Base-by-base conservation (phyloP, 2,113 vertebrate species). In the Vimba vimba region DNA sequence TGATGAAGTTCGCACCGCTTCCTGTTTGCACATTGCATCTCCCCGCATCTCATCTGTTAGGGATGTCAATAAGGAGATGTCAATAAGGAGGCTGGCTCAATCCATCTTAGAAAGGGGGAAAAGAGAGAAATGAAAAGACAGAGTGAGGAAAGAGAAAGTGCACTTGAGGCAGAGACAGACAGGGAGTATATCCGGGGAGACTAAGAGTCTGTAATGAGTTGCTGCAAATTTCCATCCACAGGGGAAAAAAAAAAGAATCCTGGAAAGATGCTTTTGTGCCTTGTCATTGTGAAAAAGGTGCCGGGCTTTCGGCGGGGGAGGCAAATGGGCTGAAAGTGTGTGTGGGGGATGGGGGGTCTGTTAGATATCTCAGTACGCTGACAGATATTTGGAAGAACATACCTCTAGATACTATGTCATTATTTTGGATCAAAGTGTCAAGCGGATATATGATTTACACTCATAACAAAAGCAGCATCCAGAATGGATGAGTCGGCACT, bases 61-160 rank as follows among this genome's bases (percentile, higher is more conserved):
- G 93, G 90, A 94, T 92, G 94, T 95, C 94, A 94, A 95, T 95
- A 95, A 94, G 91, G 89, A 73, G 91, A 93, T 92, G 94, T 95
- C 94, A 95, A 95, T 95, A 95, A 93, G 91, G 90, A 93, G 93
- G 93, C 90, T 90, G 90, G 93, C 92, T 94, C 95, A 93, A 94
- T 95, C 93, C 93, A 93, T 95, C 93, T 95, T 25, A 50, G 76
- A 33, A 36, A 85, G 50, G 59, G 59, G 59, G 13, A 15, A 60
- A 45, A 71, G 30, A 60, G 47, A 73, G 86, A 50, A 59, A 68
- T 33, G 5, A 62, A 62, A 71, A 82, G 33, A 68, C 45, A 76
- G 59, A 74, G 78, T 62, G 57, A 69, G 30, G 45, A 55, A 47
- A 80, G 68, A 50, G 55, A 84, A 47, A 47, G 79, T 71, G 80